Conservation (phyloP, 2,888 invertebrate genomes). For the Folsomia manolachei region DNA sequence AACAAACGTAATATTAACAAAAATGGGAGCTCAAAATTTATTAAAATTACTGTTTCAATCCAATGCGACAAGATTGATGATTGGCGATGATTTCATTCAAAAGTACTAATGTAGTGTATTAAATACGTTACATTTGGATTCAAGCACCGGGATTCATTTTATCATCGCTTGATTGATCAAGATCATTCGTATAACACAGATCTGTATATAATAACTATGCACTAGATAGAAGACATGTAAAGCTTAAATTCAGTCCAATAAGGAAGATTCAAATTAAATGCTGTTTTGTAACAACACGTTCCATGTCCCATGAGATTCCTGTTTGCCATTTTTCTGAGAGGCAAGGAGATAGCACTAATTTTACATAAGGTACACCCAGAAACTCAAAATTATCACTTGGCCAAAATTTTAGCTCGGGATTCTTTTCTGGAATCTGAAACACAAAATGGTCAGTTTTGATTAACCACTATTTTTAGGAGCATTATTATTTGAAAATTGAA, state of each 20-base stretch:
- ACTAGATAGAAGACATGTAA: background rate
- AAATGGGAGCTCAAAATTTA: too few species aligned
- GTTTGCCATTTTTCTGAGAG: background rate
- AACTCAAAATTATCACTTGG: conserved; percentile 70
- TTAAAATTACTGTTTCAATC: too few species aligned
- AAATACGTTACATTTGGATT: background rate
- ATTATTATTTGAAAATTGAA: background rate
- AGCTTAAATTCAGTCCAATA: background rate
- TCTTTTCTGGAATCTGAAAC: conserved; percentile 61
- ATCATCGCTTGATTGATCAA: background rate
- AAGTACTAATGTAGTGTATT: too few species aligned
- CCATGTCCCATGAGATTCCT: conserved; percentile 25
- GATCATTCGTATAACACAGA: too few species aligned
- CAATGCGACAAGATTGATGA: too few species aligned
- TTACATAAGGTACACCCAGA: conserved; percentile 71
- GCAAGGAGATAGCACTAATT: conserved; percentile 21
- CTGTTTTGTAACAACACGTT: conserved; percentile 33
- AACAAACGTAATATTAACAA: too few species aligned
- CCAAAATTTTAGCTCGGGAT: conserved; percentile 71
- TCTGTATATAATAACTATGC: too few species aligned
- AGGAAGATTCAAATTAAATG: conserved; percentile 30
- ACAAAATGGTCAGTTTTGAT: background rate
- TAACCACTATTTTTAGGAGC: too few species aligned
- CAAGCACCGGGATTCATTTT: background rate
- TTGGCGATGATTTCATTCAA: too few species aligned